Evolutionary conservation across 2,113 vertebrate genomes (phyloP).

Genomic region (Pyrgilauda ruficollis): DNA sequence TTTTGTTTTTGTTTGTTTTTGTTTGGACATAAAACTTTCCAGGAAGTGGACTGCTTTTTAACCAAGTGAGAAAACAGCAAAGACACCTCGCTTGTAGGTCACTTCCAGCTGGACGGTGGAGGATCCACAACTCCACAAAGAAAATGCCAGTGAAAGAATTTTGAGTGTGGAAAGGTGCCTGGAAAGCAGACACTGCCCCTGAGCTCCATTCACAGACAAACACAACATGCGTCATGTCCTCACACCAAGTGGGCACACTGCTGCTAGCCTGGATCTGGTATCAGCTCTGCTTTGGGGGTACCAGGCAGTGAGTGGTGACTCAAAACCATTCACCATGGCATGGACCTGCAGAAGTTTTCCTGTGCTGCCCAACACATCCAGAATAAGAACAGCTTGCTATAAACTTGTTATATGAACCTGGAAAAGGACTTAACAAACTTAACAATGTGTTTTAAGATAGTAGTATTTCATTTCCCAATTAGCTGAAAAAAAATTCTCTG

Average conservation of each 20-base stretch:
- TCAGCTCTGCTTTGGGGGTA: background rate
- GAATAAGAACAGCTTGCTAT: background rate
- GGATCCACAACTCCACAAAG: background rate
- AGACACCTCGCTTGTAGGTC: rapidly evolving
- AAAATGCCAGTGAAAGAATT: background rate
- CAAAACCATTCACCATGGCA: rapidly evolving
- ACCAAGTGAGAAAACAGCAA: background rate
- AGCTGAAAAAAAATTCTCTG: background rate
- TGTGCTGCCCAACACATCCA: background rate
- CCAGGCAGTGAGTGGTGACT: rapidly evolving
- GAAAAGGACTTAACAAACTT: constrained; percentile 1
- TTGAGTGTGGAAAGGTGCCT: background rate
- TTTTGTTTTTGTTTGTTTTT: background rate
- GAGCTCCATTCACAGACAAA: background rate
- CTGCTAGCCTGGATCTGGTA: background rate
- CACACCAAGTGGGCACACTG: background rate
- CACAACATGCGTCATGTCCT: background rate
- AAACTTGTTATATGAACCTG: background rate
- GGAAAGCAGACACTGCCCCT: background rate
- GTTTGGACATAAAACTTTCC: background rate
- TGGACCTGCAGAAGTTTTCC: background rate
- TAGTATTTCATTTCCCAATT: background rate
- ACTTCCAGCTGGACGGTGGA: background rate
- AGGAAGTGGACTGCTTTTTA: background rate
- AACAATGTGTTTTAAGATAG: background rate